phyloP scores from a whole-genome alignment of 2,797 vertebrate genomes.

The Mallotus villosus region DNA sequence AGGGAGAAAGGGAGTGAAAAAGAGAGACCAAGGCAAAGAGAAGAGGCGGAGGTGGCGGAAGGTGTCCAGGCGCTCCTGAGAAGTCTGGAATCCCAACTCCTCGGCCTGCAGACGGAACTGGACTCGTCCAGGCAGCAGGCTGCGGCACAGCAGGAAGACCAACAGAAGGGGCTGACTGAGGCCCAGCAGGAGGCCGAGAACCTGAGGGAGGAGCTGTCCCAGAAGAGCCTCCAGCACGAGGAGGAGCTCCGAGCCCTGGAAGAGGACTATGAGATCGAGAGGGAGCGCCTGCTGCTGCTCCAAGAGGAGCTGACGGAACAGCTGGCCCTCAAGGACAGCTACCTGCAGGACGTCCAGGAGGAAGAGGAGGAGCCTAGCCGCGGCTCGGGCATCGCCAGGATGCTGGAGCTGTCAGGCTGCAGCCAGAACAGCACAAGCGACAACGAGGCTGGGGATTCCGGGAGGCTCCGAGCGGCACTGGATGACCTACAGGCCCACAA shows the following conservation, averaged over 20 bases:
- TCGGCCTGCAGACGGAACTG: constrained; percentile 74
- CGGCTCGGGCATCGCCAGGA: constrained; percentile 58
- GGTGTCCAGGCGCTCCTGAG: constrained; percentile 62
- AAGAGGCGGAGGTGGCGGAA: constrained; percentile 59
- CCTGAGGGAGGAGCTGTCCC: constrained; percentile 81
- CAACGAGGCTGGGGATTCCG: constrained; percentile 61
- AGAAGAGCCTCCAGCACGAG: constrained; percentile 73
- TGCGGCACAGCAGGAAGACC: constrained; percentile 71
- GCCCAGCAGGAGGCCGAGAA: constrained; percentile 77
- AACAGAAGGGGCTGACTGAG: constrained; percentile 73
- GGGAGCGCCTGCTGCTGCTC: constrained; percentile 74
- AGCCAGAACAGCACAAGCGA: constrained; percentile 47
- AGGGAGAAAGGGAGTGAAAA: constrained; percentile 69
- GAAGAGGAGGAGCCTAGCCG: constrained; percentile 72
- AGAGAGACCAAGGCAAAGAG: constrained; percentile 62
- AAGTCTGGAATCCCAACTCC: constrained; percentile 76
- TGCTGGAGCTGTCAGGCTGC: constrained; percentile 58
- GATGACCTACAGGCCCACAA: constrained; percentile 87
- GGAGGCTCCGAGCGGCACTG: constrained; percentile 70
- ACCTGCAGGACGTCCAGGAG: constrained; percentile 72
- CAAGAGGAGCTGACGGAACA: constrained; percentile 78
- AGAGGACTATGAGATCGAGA: constrained; percentile 79
- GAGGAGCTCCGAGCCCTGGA: constrained; percentile 83
- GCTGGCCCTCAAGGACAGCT: constrained; percentile 71
- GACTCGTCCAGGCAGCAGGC: constrained; percentile 66